phyloP scores from a whole-genome alignment of 2,113 vertebrate species.

The Aleadryas rufinucha region DNA sequence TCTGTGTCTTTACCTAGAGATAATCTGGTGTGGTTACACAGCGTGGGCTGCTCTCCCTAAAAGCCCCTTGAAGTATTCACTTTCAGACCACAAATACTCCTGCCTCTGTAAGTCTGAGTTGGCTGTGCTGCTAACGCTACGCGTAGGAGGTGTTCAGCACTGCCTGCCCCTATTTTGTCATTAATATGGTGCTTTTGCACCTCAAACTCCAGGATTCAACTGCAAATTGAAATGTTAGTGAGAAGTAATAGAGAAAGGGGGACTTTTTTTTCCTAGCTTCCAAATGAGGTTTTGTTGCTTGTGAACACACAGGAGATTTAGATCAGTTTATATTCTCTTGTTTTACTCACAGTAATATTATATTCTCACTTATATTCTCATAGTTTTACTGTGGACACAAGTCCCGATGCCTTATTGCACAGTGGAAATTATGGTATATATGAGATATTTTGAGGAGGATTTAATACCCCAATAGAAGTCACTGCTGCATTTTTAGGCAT shows the following conservation, averaged over 20 bases:
- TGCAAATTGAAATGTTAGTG: not conserved
- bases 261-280: not conserved
- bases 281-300: not conserved
- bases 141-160: not conserved
- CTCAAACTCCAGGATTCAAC: not conserved
- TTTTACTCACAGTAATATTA: not conserved
- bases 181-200: not conserved
- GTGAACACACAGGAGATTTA: not conserved
- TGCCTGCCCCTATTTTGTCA: not conserved
- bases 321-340: not conserved
- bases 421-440: not conserved
- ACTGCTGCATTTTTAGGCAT: not conserved
- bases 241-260: not conserved
- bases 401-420: not conserved
- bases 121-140: not conserved
- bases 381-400: not conserved
- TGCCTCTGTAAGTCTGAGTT: not conserved
- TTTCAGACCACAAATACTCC: not conserved
- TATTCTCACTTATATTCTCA: not conserved
- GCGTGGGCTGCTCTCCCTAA: not conserved
- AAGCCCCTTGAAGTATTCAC: not conserved
- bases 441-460: not conserved
- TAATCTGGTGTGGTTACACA: not conserved
- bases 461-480: not conserved
- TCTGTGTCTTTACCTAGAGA: not conserved